Evolutionary conservation across 2,113 vertebrate genomes (phyloP), one percentile per base, ranked within the genome.

Genomic region (Reinhardtius hippoglossoides): DNA sequence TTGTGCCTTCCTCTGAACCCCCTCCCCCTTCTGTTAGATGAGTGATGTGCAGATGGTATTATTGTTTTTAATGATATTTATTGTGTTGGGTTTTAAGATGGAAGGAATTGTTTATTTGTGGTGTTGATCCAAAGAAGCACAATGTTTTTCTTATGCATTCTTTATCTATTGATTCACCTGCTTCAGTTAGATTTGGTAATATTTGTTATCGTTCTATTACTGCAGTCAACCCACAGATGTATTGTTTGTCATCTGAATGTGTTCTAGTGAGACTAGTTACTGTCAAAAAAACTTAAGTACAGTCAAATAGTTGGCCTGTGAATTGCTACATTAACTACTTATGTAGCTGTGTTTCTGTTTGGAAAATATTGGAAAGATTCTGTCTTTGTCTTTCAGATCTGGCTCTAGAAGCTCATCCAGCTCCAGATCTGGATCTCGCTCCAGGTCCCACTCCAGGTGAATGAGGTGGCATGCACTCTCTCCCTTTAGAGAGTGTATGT

Each of bases 391-490:
- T 99, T 98, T 93, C 97, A 99, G 97, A 94, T 99, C 98, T 95
- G 95, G 94, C 76, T 97, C 97, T 95, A 95, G 97, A 95, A 98
- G 96, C 88, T 98, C 97, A 85, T 98, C 98, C 93, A 97, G 96
- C 85, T 99, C 97, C 95, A 95, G 97, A 89, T 99, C 97, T 92
- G 96, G 97, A 85, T 97, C 97, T 92, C 95, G 94, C 88, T 99
- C 98, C 81, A 98, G 96, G 97, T 99, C 98, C 91, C 97, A 96
- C 96, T 99, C 98, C 96, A 99, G 98, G 97, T 99, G 97, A 99
- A 98, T 99, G 96, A 96, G 97, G 96, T 99, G 95, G 95, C 96
- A 93, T 95, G 93, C 95, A 95, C 95, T 96, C 95, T 93, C 92
- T 86, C 94, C 88, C 83, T 89, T 90, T 89, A 92, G 96, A 95